Percentiles rank a stretch among this genome's conserved stretches.
Evolutionary conservation across 2,797 vertebrate species (phyloP).

Genomic region (Corythornis leucogaster): DNA sequence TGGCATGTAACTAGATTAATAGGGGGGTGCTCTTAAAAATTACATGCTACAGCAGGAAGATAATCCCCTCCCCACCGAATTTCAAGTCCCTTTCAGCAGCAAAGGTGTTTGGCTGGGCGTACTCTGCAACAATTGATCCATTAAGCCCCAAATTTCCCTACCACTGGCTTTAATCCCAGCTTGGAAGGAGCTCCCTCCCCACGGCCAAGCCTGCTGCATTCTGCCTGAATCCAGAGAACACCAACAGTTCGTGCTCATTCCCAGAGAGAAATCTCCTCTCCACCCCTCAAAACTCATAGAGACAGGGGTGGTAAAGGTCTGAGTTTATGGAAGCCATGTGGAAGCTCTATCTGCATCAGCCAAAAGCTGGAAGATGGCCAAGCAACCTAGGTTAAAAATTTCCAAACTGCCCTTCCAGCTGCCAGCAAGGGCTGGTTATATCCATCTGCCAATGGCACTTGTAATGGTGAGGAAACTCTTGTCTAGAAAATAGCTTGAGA

Average conservation of each 20-base stretch:
- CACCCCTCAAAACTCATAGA: background rate
- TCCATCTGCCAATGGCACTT: background rate
- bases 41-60: background rate
- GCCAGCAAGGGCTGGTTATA: background rate
- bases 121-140: constrained; percentile 43
- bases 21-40: constrained; percentile 48
- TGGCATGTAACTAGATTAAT: constrained; percentile 56
- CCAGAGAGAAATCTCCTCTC: background rate
- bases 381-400: background rate
- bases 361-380: background rate
- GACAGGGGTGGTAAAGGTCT: background rate
- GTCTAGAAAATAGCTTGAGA: background rate
- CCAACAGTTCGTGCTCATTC: background rate
- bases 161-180: constrained; percentile 51
- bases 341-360: background rate
- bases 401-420: background rate
- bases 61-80: constrained; percentile 57
- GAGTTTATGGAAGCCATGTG: background rate
- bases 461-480: background rate
- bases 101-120: constrained; percentile 26
- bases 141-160: constrained; percentile 45
- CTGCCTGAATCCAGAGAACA: background rate
- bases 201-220: background rate
- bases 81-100: constrained; percentile 37
- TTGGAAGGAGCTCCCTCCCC: constrained; percentile 28